Base-by-base conservation (phyloP, 2,888 invertebrate species). In the Athalia cordata region DNA sequence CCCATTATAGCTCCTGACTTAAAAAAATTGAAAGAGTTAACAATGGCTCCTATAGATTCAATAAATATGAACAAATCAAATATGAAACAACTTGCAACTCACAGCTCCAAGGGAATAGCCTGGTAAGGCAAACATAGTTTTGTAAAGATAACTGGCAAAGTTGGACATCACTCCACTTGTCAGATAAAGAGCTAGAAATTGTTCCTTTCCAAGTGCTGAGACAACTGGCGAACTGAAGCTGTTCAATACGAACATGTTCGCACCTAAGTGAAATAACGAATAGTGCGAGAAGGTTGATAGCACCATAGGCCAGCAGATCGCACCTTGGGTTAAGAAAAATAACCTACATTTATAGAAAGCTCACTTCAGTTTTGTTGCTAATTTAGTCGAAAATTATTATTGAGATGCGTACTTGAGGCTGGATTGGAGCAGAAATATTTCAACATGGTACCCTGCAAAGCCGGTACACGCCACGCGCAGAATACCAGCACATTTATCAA, bases 1-100 rank as follows among this genome's bases (percentile, higher is more conserved):
- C 95, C 95, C 95, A 98, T 96, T 83, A 99, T 96, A 72, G 99
- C 98, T 79, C 99, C 99, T 52, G 98, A 98, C 97, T 98, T 91
- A 83, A 93, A 92, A 80, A 77, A 80, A 68, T 72, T n/a, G 55
- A 29, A 13, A 50, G 75, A n/a, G 4, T 66, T 55, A 61, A 15
- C n/a, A 9, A 68, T 55, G 50, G n/a, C 8, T 59, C n/a, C 7
- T 13, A 9, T 13, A 70, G 59, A 55, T 15, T 5, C 13, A 49
- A 15, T 8, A 15, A 59, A 59, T 47, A 47, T 47, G 47, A 78
- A 79, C 43, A 57, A 47, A 45, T 3, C 3, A 47, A 13, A 78
- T 61, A 78, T 78, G 77, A 75, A 67, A 72, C 64, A 78, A 78
- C 66, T 6, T 13, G 43, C 61, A 55, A 93, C 95, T 94, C 92